phyloP scores from a whole-genome alignment of 2,113 vertebrate genomes.

The Corapipo altera region DNA sequence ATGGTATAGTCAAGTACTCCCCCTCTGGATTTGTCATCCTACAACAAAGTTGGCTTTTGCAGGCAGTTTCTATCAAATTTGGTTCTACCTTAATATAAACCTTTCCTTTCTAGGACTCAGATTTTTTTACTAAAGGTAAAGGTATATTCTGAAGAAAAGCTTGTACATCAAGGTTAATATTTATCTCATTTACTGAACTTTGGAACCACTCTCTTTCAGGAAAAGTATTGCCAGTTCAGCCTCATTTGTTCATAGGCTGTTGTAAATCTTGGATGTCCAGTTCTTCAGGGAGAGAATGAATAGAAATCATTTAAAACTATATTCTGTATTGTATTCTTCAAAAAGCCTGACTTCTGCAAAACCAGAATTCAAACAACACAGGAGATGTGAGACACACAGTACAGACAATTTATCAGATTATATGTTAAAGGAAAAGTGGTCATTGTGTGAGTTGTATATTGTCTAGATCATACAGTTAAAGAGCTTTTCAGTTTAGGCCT shows the following conservation, averaged over 20 bases:
- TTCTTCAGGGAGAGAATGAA: not conserved
- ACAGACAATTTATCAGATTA: not conserved
- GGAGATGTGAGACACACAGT: not conserved
- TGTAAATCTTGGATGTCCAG: constrained; percentile 1
- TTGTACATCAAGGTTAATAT: not conserved
- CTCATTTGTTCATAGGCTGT: not conserved
- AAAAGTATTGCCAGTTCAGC: not conserved
- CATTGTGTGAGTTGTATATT: not conserved
- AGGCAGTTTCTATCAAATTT: not conserved
- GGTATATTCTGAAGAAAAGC: not conserved
- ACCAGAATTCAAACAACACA: not conserved
- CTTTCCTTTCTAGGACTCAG: not conserved
- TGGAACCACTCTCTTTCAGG: not conserved
- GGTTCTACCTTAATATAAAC: not conserved
- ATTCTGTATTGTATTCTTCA: not conserved
- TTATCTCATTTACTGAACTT: not conserved
- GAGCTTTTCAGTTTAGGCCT: not conserved
- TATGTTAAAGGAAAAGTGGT: not conserved
- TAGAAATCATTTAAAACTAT: not conserved
- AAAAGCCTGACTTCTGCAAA: not conserved
- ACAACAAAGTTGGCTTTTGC: not conserved
- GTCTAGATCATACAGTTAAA: not conserved
- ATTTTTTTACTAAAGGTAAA: not conserved
- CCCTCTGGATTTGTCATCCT: not conserved
- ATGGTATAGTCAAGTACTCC: not conserved